Evolutionary conservation across 2,888 invertebrate genomes (phyloP).

Genomic region (Tineola bisselliella): DNA sequence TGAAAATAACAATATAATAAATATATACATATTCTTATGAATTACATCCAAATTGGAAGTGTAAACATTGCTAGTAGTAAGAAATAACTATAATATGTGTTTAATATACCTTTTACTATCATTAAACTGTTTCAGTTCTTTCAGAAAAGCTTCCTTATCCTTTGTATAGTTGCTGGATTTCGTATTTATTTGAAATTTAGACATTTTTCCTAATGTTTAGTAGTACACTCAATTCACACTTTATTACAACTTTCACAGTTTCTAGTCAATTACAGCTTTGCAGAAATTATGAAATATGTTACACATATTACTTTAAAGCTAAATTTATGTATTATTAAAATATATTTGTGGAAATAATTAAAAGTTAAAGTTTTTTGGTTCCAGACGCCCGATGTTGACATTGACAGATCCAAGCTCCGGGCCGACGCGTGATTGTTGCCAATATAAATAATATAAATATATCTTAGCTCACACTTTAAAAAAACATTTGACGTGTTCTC

Average conservation of each 20-base stretch:
- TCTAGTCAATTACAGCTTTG: not conserved
- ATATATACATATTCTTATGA: too few species aligned
- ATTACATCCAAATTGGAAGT: too few species aligned
- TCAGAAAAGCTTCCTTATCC: conserved; percentile 82
- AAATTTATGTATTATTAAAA: not conserved
- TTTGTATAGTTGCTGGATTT: conserved; percentile 76
- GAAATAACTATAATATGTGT: too few species aligned
- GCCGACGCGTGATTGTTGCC: not conserved
- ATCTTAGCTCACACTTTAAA: not conserved
- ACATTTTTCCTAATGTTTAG: conserved; percentile 35
- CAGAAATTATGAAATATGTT: not conserved
- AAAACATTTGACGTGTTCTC: not conserved
- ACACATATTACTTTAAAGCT: not conserved
- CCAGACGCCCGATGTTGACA: conserved; percentile 17
- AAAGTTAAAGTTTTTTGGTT: not conserved
- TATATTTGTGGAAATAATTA: not conserved
- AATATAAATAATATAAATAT: not conserved
- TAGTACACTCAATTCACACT: not conserved
- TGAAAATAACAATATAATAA: conserved; percentile 68
- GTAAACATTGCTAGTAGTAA: too few species aligned
- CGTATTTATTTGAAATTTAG: conserved; percentile 60
- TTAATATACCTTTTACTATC: conserved; percentile 84
- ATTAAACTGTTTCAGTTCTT: conserved; percentile 90
- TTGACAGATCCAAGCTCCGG: conserved; percentile 18
- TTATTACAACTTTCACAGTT: not conserved